Percentiles rank a stretch among this genome's conserved stretches.
These are phyloP conservation scores for Philypnodon macrostomus DNA, from an alignment of 2,797 vertebrate genomes.

Conservation along the genomic window DNA sequence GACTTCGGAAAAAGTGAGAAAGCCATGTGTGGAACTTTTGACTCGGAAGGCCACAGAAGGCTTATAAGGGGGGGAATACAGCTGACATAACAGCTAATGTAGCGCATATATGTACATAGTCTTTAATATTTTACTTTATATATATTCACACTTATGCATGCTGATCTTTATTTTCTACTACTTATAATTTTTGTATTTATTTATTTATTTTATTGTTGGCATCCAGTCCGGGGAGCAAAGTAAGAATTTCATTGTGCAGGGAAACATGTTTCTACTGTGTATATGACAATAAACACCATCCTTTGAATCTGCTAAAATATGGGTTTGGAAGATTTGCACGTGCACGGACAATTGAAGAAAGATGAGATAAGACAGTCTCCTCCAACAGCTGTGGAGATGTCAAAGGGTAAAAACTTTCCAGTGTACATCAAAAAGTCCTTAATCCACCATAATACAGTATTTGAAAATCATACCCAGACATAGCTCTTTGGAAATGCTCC, in stretches of 20 bases:
- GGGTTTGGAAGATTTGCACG: slow-evolving; percentile 1
- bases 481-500: neutral
- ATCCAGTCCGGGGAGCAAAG: too few species aligned
- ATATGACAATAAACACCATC: too few species aligned
- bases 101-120: too few species aligned
- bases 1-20: slow-evolving; percentile 16
- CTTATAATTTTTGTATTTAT: too few species aligned
- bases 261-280: too few species aligned
- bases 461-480: neutral
- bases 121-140: too few species aligned
- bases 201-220: too few species aligned
- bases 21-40: slow-evolving; percentile 42
- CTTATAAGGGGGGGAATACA: slow-evolving; percentile 46
- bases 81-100: too few species aligned
- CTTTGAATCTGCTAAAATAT: slow-evolving; percentile 22
- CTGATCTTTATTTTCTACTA: too few species aligned
- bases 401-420: neutral
- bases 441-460: neutral
- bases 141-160: too few species aligned
- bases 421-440: slow-evolving; percentile 1
- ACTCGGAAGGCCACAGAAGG: slow-evolving; percentile 17
- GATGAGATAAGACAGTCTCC: slow-evolving; percentile 1
- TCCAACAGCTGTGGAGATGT: slow-evolving; percentile 6
- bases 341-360: slow-evolving; percentile 1
- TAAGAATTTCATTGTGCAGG: too few species aligned